These are phyloP conservation scores for Zaprionus bogoriensis DNA, from an alignment of 2,888 invertebrate species.

Conservation along the genomic window DNA sequence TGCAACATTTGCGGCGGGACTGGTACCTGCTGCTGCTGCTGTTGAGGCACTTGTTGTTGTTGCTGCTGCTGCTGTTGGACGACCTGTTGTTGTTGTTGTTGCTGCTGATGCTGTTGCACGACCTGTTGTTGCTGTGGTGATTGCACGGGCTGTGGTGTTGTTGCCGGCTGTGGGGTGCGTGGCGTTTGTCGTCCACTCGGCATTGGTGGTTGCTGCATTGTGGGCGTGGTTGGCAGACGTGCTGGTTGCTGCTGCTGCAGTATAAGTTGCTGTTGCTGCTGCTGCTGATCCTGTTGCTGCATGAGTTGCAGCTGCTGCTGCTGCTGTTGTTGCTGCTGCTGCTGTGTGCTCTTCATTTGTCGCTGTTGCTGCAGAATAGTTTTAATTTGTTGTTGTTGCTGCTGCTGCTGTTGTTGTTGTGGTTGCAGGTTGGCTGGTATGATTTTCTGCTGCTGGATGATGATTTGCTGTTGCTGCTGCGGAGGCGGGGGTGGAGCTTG, in stretches of 20 bases:
- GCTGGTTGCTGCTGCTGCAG: conserved; percentile 62
- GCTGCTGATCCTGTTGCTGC: conserved; percentile 60
- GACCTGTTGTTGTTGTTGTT: too few relatives aligned
- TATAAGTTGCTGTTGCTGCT: conserved; percentile 71
- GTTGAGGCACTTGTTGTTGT: conserved; percentile 13
- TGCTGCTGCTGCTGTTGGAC: conserved; percentile 50
- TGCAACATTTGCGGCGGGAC: conserved; percentile 76
- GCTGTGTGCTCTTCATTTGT: conserved; percentile 56
- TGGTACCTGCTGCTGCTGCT: conserved; percentile 74
- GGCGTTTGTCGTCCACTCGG: conserved; percentile 74
- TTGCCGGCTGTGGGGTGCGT: conserved; percentile 75
- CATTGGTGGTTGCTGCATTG: conserved; percentile 73
- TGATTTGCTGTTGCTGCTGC: conserved; percentile 69
- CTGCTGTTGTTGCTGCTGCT: conserved; percentile 53
- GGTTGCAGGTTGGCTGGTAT: conserved; percentile 72
- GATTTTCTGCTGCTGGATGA: conserved; percentile 80
- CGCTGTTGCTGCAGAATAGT: conserved; percentile 69
- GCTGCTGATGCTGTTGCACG: conserved; percentile 52
- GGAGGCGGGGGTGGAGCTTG: conserved; percentile 59
- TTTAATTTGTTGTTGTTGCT: conserved; percentile 72
- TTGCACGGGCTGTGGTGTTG: conserved; percentile 78
- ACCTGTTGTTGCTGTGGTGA: conserved; percentile 75
- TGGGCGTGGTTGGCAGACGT: conserved; percentile 56
- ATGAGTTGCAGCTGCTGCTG: conserved; percentile 35
- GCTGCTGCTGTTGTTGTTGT: conserved; percentile 62